Conservation (phyloP, 2,888 invertebrate species). For the Nemotelus nigrinus region DNA sequence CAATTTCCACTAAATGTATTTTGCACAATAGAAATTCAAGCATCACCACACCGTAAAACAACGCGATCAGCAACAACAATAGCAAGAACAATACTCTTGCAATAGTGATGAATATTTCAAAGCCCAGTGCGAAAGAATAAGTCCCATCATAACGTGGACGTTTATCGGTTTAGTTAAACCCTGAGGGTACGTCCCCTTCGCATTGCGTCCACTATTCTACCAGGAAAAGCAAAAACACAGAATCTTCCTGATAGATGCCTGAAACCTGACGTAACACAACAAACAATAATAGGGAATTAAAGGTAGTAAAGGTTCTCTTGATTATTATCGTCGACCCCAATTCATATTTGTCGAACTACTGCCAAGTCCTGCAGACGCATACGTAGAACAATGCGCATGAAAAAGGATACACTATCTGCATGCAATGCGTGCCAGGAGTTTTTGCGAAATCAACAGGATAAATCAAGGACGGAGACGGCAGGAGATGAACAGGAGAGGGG, state of each 20-base stretch:
- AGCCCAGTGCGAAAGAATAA: not conserved
- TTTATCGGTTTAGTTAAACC: conserved; percentile 32
- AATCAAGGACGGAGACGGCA: conserved; percentile 8
- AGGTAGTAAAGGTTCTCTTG: conserved; percentile 44
- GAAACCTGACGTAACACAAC: conserved; percentile 46
- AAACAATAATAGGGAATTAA: conserved; percentile 52
- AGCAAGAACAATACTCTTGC: conserved; percentile 9
- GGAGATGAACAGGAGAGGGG: conserved; percentile 5
- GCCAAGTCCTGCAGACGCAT: no score
- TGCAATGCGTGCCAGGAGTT: conserved; percentile 14
- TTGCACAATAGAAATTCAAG: conserved; percentile 35
- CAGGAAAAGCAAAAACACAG: not conserved
- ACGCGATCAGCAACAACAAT: conserved; percentile 36
- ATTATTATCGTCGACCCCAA: not conserved
- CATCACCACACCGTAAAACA: conserved; percentile 12
- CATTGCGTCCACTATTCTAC: not conserved
- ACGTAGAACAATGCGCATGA: not conserved
- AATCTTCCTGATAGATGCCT: not conserved
- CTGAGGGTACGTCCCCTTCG: conserved; percentile 16
- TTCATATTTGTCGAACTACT: not conserved
- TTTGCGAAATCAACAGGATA: conserved; percentile 42
- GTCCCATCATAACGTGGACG: conserved; percentile 29
- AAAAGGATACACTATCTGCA: conserved; percentile 32
- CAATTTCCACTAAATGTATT: conserved; percentile 46
- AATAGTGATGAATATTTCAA: conserved; percentile 37